phyloP scores from a whole-genome alignment of 2,888 invertebrate species.

The Strigamia transsilvanica region DNA sequence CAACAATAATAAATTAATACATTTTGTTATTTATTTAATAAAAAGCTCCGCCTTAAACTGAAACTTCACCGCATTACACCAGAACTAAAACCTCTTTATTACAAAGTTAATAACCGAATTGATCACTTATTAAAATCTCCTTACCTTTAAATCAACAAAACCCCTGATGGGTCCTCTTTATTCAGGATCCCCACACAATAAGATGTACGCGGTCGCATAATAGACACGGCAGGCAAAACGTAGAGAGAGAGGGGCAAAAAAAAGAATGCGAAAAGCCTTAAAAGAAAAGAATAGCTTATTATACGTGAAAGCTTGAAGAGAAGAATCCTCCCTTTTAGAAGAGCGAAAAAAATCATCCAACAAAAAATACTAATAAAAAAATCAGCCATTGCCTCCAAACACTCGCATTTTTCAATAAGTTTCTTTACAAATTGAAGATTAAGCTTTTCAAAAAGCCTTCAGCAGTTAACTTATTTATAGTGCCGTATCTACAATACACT shows the following conservation, averaged over 20 bases:
- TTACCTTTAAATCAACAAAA: neutral
- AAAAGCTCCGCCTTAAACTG: too few species aligned
- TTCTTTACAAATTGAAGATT: neutral
- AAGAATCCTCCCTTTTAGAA: constrained; percentile 27
- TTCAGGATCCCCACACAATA: constrained; percentile 3
- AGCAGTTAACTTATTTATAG: neutral
- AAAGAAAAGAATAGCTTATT: constrained; percentile 45
- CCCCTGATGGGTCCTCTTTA: neutral
- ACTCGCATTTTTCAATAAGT: neutral
- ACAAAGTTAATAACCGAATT: neutral
- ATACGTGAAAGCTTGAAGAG: constrained; percentile 17
- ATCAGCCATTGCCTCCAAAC: neutral
- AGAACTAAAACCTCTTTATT: neutral
- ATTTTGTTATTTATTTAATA: too few species aligned
- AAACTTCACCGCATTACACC: too few species aligned
- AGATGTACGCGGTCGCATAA: constrained; percentile 5
- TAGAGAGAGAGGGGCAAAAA: neutral
- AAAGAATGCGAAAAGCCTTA: constrained; percentile 39
- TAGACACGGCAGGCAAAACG: constrained; percentile 1
- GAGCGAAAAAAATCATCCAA: neutral
- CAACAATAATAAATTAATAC: too few species aligned
- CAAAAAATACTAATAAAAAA: neutral
- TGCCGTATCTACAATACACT: neutral
- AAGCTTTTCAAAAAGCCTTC: neutral
- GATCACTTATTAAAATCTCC: neutral